These are phyloP conservation scores for Ormyrus rosae DNA, from an alignment of 2,888 invertebrate genomes.

Conservation along the genomic window DNA sequence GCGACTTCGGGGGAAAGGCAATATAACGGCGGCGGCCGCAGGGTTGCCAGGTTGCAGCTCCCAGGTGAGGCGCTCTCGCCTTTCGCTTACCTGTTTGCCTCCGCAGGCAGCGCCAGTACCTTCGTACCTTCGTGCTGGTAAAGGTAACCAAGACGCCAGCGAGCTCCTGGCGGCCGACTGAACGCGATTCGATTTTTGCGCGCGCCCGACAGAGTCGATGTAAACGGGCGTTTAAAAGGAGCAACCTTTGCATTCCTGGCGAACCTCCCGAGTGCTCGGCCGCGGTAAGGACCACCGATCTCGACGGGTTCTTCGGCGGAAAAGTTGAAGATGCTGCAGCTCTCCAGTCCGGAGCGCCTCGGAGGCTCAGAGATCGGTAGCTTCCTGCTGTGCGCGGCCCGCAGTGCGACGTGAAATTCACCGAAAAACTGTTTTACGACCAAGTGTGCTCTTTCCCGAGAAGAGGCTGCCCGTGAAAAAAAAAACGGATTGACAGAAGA, in stretches of 20 bases:
- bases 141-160: neutral
- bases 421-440: no score
- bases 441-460: no score
- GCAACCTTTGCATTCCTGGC: no score
- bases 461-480: neutral
- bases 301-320: no score
- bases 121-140: conserved; percentile 11
- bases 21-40: conserved; percentile 30
- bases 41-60: conserved; percentile 62
- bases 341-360: conserved; percentile 34
- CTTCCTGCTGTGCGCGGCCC: no score
- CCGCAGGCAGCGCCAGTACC: neutral
- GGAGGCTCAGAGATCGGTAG: neutral
- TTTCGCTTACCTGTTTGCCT: conserved; percentile 51
- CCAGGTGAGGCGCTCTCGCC: conserved; percentile 63
- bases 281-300: no score
- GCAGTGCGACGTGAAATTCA: no score
- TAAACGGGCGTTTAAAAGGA: no score
- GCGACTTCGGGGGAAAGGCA: no score
- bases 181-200: conserved; percentile 36
- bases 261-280: no score
- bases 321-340: conserved; percentile 47
- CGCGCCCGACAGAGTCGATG: neutral
- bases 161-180: no score
- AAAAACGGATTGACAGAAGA: neutral